Conservation (phyloP, 2,797 vertebrate species). For the Liasis olivaceus region DNA sequence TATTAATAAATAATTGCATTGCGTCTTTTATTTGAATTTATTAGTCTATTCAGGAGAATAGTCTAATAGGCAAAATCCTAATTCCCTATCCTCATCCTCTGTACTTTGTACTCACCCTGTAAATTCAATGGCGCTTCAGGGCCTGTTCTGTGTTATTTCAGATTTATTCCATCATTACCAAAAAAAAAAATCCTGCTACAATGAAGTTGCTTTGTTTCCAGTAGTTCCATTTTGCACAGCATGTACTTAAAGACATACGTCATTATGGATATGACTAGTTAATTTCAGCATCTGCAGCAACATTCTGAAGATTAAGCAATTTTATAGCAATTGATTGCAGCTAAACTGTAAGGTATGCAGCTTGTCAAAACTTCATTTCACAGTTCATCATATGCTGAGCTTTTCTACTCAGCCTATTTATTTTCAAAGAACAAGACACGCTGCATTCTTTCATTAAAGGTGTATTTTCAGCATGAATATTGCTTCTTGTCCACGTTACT, state of each 20-base stretch:
- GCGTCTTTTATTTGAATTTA: neutral
- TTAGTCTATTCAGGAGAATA: neutral
- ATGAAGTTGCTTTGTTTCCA: neutral
- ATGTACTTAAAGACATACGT: constrained; percentile 4
- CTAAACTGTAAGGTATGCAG: neutral
- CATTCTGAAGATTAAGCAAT: constrained; percentile 20
- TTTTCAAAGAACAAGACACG: constrained; percentile 15
- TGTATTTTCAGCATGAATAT: constrained; percentile 2
- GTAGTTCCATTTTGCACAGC: neutral
- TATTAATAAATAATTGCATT: neutral
- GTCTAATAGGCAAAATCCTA: neutral
- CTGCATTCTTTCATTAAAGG: neutral
- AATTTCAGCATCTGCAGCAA: constrained; percentile 26
- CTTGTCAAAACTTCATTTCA: constrained; percentile 39
- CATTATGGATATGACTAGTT: constrained; percentile 32
- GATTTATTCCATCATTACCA: neutral
- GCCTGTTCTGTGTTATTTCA: neutral
- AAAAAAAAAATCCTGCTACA: neutral
- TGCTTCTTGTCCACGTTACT: neutral
- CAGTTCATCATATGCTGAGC: neutral
- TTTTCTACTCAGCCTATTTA: constrained; percentile 23
- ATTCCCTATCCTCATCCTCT: neutral
- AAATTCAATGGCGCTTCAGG: neutral
- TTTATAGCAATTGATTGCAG: constrained; percentile 8
- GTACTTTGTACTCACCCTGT: neutral